Base-by-base conservation (phyloP, 1,140 invertebrate species). In the Hormaphis cornu region DNA sequence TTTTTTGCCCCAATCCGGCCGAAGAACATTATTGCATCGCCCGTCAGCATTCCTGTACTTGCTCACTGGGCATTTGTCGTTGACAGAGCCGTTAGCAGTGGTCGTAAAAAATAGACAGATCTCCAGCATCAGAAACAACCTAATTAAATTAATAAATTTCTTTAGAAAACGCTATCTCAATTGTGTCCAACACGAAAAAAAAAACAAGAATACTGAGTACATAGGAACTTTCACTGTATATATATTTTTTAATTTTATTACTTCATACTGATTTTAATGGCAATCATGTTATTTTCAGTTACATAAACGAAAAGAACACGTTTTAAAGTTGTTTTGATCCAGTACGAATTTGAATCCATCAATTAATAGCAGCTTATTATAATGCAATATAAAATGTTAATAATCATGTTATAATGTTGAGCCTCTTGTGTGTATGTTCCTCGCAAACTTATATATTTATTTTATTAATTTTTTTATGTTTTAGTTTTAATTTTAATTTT, bases 21-120 rank as follows among this genome's bases (percentile, higher is more conserved):
- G 87, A 46, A 90, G 82, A 0, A 96, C 86, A 78, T 98, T 98
- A 79, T 98, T 98, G 77, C 95, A 98, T 75, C 89, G 87, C 0
- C 93, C 95, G 37, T 87, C 89, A 9, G 86, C 85, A 37, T 88
- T 88, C 58, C 95, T 82, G 76, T 86, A 91, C 76, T 88, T 89
- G 78, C 83, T 88, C 1, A 87, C 87, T 5, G 87, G 87, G 74
- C 88, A 90, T 16, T 63, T 52, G n/a, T 63, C 44, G 20, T 6
- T 18, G 7, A 12, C 37, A 2, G 40, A 63, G 30, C 58, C 20
- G 46, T 24, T 46, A 1, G 3, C 24, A 46, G n/a, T 46, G 20
- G 44, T 33, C 16, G 40, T 24, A 33, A 33, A 33, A 10, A 66
- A 9, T 24, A 46, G 5, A 63, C n/a, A 24, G 8, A 5, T 22